Percentiles rank a stretch among this genome's conserved stretches.
Evolutionary conservation across 2,888 invertebrate genomes (phyloP).

Genomic region (Homarus gammarus): DNA sequence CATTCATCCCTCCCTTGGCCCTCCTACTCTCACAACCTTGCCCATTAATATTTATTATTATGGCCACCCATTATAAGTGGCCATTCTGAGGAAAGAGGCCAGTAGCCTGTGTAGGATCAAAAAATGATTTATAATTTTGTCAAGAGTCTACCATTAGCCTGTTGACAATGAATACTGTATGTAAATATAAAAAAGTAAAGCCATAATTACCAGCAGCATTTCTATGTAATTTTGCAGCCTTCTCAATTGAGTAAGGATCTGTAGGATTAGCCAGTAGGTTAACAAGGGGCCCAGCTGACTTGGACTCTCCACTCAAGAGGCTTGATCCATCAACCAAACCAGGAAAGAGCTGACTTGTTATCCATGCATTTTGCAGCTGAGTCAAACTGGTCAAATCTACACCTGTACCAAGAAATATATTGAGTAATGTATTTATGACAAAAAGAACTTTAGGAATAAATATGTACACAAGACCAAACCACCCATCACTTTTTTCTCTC

Average conservation of each 20-base stretch:
- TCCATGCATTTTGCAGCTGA: constrained; percentile 74
- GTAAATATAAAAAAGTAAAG: background rate
- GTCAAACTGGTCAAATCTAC: constrained; percentile 52
- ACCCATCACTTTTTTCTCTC: no score
- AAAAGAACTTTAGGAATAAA: background rate
- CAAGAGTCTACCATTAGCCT: no score
- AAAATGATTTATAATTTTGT: no score
- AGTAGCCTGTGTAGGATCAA: no score
- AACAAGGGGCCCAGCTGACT: constrained; percentile 62
- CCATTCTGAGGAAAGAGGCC: no score
- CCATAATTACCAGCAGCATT: constrained; percentile 84
- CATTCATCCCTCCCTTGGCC: no score
- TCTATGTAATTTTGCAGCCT: constrained; percentile 84
- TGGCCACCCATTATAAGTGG: no score
- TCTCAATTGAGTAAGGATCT: constrained; percentile 81
- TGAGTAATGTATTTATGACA: background rate
- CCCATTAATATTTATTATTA: no score
- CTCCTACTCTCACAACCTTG: no score
- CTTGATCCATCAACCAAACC: constrained; percentile 42
- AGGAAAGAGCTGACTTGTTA: constrained; percentile 76
- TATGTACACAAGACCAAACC: no score
- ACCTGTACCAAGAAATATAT: constrained; percentile 24
- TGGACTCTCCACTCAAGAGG: constrained; percentile 31
- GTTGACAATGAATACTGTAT: no score
- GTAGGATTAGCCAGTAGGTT: constrained; percentile 55